These are phyloP conservation scores for Catharus fuscescens DNA, from an alignment of 2,113 vertebrate species.

Conservation along the genomic window DNA sequence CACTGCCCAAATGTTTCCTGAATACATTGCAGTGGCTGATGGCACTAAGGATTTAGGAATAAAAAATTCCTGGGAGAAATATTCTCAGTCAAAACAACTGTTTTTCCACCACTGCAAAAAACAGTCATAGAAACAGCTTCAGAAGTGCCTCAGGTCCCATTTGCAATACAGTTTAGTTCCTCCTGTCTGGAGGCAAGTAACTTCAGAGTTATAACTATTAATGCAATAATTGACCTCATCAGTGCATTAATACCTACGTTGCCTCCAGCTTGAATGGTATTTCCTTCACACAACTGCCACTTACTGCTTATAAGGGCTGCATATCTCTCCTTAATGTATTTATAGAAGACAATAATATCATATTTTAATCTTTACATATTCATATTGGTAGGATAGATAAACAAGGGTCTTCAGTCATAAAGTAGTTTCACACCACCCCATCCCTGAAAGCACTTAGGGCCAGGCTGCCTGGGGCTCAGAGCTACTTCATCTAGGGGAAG, in stretches of 20 bases:
- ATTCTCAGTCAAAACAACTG: background rate
- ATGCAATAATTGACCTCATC: background rate
- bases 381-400: background rate
- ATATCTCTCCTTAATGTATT: background rate
- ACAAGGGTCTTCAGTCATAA: background rate
- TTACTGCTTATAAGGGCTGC: background rate
- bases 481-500: background rate
- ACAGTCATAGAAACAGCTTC: background rate
- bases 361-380: background rate
- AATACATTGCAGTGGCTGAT: background rate
- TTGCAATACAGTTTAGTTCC: background rate
- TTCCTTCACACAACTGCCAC: background rate
- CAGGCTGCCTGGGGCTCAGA: background rate
- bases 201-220: background rate
- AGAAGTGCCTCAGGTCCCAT: background rate
- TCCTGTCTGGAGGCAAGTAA: background rate
- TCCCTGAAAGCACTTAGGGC: background rate
- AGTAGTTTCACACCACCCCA: background rate
- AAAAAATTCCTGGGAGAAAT: background rate
- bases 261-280: background rate
- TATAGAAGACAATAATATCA: background rate
- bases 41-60: background rate
- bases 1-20: background rate
- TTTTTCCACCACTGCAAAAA: background rate
- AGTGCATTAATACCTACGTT: background rate